Evolutionary conservation across 2,797 vertebrate species (phyloP), one percentile per base, ranked within the genome.

Genomic region (Eremophila alpestris): DNA sequence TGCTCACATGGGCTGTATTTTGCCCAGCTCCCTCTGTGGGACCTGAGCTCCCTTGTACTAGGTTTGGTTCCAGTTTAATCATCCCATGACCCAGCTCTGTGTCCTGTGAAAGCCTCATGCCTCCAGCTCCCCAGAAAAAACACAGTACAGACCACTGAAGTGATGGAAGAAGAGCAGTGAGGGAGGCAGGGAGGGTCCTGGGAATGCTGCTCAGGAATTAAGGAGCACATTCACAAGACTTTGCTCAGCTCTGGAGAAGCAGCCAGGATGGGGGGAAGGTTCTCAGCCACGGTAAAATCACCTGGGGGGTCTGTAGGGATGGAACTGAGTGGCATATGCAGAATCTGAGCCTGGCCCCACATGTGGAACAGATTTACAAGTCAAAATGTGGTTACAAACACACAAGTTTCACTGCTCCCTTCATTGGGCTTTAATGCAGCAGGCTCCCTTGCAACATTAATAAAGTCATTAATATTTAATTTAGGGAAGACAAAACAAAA

Each of bases 361-460:
- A 11, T 0, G 7, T 4, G 3, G 32, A 52, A 30, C 58, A 78
- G 74, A 91, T 87, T 71, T 87, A 84, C 81, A 89, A 89, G 92
- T 89, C 83, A 94, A 95, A 92, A 62, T 9, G 16, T 8, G 45
- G 40, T 36, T 30, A n/a, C 49, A 75, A n/a, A 45, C 56, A 60
- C 32, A 18, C 4, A 52, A 36, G 56, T 78, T 76, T 45, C 65
- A 22, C 65, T 67, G 2, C 34, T 83, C 43, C 77, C 81, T 59
- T 93, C 81, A 81, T 64, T 91, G 87, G n/a, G 87, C 36, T 89
- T 84, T 87, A 95, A 94, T 82, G 90, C 41, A 64, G 58, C 54
- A 59, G 36, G n/a, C 27, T 60, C 36, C 64, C 69, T 34, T 83
- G 56, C 52, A 89, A 40, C 20, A 41, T 81, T 68, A 55, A 71